phyloP scores from a whole-genome alignment of 2,113 vertebrate genomes.

The Strigops habroptila region DNA sequence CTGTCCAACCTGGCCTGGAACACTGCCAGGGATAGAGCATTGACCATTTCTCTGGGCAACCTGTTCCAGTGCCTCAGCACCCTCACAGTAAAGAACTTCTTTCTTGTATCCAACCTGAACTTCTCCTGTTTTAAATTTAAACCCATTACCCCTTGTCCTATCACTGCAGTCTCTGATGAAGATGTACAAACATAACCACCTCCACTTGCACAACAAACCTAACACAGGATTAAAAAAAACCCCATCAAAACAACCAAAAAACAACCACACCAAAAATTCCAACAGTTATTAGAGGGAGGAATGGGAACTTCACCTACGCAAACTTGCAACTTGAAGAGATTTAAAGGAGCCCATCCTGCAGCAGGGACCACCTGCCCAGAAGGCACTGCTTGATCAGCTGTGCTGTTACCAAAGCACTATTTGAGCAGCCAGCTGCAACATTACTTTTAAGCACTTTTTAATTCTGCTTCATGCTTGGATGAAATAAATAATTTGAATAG shows the following conservation, averaged over 20 bases:
- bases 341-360: background rate
- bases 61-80: background rate
- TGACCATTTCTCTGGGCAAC: background rate
- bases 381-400: background rate
- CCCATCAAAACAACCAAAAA: background rate
- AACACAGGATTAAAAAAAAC: background rate
- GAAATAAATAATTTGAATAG: background rate
- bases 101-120: background rate
- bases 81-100: background rate
- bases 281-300: background rate
- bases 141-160: background rate
- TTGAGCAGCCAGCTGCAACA: background rate
- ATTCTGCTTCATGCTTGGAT: background rate
- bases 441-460: background rate
- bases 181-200: background rate
- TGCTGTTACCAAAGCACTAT: background rate
- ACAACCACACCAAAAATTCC: background rate
- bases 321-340: background rate
- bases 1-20: background rate
- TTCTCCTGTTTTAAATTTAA: background rate
- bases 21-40: background rate
- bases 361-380: background rate
- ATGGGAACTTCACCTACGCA: background rate
- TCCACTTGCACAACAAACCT: background rate
- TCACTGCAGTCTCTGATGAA: background rate